A percentile compares a stretch with the other conserved stretches of the same genome.
Evolutionary conservation across 2,113 vertebrate species (phyloP).

Genomic region (Lepisosteus osseus): DNA sequence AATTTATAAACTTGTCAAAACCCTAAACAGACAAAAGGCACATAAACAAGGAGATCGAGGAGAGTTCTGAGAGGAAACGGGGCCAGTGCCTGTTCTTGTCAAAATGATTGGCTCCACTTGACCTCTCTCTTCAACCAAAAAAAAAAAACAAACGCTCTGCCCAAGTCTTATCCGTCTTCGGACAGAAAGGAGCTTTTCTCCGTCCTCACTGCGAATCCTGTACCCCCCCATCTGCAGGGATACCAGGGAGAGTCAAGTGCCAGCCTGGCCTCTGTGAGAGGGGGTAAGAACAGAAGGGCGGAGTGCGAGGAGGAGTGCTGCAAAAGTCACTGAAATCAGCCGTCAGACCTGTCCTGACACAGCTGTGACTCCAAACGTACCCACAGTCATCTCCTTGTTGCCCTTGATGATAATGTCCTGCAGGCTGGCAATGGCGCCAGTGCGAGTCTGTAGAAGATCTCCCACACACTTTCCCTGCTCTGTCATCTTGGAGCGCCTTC

Average conservation of each 20-base stretch:
- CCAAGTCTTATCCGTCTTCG: no score
- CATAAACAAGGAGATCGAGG: constrained; percentile 91
- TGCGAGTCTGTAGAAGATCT: constrained; percentile 78
- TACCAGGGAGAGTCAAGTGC: not conserved
- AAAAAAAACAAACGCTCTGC: no score
- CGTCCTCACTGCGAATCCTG: constrained; percentile 22
- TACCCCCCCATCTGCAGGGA: not conserved
- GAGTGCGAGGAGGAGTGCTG: not conserved
- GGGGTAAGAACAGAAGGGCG: constrained; percentile 39
- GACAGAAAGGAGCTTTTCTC: no score
- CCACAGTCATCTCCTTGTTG: constrained; percentile 85
- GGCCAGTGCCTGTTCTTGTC: constrained; percentile 15
- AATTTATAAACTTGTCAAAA: constrained; percentile 37
- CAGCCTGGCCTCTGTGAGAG: constrained; percentile 42
- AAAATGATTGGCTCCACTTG: not conserved
- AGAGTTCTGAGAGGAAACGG: constrained; percentile 79
- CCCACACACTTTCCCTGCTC: constrained; percentile 76
- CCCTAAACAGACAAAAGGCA: constrained; percentile 93
- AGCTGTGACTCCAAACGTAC: constrained; percentile 81
- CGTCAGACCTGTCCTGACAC: constrained; percentile 85
- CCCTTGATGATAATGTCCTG: constrained; percentile 93
- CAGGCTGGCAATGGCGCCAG: constrained; percentile 79
- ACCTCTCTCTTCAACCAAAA: no score
- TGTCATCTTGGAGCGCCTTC: constrained; percentile 79
- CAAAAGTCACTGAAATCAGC: not conserved